Percentiles rank a stretch among this genome's conserved stretches.
phyloP scores from a whole-genome alignment of 2,113 vertebrate genomes.

The Meles meles region DNA sequence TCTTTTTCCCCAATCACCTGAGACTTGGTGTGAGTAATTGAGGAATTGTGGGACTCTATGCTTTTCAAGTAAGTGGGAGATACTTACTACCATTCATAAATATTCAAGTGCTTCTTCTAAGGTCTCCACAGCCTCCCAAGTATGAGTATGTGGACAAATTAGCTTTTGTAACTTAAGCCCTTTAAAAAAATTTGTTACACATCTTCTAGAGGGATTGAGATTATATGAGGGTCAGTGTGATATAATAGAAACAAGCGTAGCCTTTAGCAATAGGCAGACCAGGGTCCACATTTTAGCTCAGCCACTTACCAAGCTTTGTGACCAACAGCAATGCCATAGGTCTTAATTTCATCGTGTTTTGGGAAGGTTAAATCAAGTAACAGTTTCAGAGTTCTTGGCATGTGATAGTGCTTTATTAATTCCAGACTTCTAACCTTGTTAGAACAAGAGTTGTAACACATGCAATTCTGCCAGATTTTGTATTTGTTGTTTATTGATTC shows the following conservation, averaged over 20 bases:
- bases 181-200: background rate
- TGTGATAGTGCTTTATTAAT: background rate
- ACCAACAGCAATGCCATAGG: rapidly evolving
- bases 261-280: background rate
- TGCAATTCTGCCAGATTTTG: background rate
- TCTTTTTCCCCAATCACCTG: background rate
- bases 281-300: background rate
- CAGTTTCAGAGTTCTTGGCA: background rate
- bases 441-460: background rate
- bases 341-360: background rate
- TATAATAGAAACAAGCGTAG: background rate
- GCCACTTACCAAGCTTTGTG: background rate
- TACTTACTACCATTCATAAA: background rate
- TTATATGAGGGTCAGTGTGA: background rate
- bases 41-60: background rate
- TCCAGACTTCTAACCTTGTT: background rate
- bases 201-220: background rate
- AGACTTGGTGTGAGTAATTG: background rate
- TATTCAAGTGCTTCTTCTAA: background rate
- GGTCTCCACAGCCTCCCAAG: background rate
- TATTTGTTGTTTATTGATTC: background rate
- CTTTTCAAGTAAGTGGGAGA: background rate
- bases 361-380: background rate
- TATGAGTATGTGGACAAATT: background rate
- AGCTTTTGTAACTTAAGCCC: background rate